phyloP scores from a whole-genome alignment of 2,113 vertebrate species.

The Corythornis madagascariensis region DNA sequence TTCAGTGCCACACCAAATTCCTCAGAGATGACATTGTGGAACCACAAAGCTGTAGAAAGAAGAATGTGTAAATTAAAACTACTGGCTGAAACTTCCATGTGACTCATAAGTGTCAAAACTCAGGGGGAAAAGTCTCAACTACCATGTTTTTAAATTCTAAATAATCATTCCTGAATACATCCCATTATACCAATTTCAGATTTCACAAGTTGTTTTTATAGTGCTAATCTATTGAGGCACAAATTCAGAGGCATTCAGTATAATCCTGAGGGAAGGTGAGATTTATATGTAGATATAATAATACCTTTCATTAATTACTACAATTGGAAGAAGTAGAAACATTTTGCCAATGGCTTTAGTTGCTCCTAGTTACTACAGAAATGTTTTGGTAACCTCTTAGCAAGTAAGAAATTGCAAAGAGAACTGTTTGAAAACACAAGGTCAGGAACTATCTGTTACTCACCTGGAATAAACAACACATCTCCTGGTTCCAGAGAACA shows the following conservation, averaged over 20 bases:
- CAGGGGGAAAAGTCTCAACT: conserved; percentile 33
- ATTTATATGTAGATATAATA: not conserved
- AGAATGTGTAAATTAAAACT: conserved; percentile 40
- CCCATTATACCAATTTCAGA: not conserved
- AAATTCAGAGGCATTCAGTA: not conserved
- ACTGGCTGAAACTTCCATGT: not conserved
- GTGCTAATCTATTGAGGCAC: not conserved
- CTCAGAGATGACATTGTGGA: conserved; percentile 92
- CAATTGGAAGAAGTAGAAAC: not conserved
- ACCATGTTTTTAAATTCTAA: not conserved
- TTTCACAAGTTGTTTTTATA: not conserved
- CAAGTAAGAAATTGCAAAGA: not conserved
- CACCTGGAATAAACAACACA: conserved; percentile 96
- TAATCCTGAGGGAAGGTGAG: not conserved
- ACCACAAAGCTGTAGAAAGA: conserved; percentile 88
- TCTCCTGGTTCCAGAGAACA: conserved; percentile 90
- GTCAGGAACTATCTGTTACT: not conserved
- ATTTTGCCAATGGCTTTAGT: not conserved
- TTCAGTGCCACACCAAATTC: conserved; percentile 94
- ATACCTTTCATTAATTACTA: not conserved
- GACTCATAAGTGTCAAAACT: conserved; percentile 18
- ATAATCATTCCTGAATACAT: not conserved
- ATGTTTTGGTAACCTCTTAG: not conserved
- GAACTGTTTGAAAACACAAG: not conserved
- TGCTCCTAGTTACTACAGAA: not conserved